These are phyloP conservation scores for Lytechinus variegatus DNA, from an alignment of 35 echinoderm and acorn worm genomes.

Conservation along the genomic window DNA sequence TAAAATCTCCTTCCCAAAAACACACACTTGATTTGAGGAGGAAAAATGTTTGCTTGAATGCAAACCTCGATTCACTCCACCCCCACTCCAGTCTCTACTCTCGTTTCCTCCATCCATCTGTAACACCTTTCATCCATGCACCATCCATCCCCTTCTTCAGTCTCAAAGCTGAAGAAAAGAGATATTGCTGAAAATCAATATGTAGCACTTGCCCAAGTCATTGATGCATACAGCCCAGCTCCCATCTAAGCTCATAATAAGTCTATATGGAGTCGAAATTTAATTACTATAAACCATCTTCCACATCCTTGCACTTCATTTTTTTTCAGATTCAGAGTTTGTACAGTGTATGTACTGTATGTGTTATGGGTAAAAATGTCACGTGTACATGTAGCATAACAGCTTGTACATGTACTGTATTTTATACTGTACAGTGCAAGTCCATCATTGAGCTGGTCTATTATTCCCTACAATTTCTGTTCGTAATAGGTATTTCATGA, in stretches of 20 bases:
- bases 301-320: neutral
- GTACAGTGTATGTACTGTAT: neutral
- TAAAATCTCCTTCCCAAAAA: too few species aligned
- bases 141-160: neutral
- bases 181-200: constrained; percentile 5
- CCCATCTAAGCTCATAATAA: neutral
- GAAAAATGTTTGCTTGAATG: too few species aligned
- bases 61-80: neutral
- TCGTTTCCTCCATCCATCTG: neutral
- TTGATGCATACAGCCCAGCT: neutral
- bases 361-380: neutral
- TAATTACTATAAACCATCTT: neutral
- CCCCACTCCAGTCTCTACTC: neutral
- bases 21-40: too few species aligned
- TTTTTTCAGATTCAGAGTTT: neutral
- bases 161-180: neutral
- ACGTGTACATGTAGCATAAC: too few species aligned
- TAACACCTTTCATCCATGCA: neutral
- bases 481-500: too few species aligned
- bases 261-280: neutral
- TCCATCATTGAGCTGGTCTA: too few species aligned
- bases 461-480: too few species aligned
- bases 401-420: too few species aligned
- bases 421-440: too few species aligned
- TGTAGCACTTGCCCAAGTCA: neutral